Conservation (phyloP, 2,113 vertebrate genomes). For the Thryonomys swinderianus region DNA sequence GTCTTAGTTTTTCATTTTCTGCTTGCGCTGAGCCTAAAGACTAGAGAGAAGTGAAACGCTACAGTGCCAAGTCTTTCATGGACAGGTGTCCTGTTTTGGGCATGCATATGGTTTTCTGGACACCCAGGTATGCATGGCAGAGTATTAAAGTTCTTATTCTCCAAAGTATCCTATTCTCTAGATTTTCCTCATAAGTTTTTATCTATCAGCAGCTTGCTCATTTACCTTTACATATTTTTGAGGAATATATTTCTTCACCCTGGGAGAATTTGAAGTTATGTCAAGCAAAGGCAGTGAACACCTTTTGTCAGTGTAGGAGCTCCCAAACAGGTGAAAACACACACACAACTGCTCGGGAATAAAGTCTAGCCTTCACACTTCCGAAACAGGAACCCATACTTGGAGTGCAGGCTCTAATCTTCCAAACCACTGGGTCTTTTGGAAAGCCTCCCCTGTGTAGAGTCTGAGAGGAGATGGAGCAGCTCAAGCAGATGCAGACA, state of each 20-base stretch:
- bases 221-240: conserved; percentile 10
- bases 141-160: background rate
- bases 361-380: background rate
- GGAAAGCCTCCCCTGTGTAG: too few relatives aligned
- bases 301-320: background rate
- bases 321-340: background rate
- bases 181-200: background rate
- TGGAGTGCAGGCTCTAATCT: background rate
- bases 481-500: too few relatives aligned
- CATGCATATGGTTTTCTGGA: conserved; percentile 9
- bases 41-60: background rate
- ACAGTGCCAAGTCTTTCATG: background rate
- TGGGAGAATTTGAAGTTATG: background rate
- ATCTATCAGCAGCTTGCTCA: background rate
- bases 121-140: background rate
- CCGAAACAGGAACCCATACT: background rate
- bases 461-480: too few relatives aligned
- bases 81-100: background rate
- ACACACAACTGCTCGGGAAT: conserved; percentile 6
- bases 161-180: background rate
- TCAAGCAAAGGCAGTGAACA: background rate
- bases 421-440: conserved; percentile 4
- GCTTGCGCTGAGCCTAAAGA: background rate
- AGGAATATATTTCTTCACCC: background rate
- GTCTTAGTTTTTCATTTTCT: background rate